Base-by-base conservation (phyloP, 2,888 invertebrate species). In the Antheraea assamensis region DNA sequence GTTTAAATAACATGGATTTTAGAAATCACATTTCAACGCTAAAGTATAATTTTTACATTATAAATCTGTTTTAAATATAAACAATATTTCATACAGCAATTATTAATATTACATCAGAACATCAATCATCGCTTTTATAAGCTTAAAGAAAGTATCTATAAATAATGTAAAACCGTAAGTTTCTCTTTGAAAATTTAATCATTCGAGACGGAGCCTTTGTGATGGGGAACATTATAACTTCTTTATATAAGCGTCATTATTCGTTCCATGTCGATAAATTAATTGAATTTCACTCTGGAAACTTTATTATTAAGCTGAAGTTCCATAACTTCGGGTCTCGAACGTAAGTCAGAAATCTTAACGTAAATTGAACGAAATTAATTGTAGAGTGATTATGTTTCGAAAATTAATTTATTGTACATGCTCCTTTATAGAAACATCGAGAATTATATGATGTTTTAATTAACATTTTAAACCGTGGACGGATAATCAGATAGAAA, bases 261-360 rank as follows among this genome's bases (percentile, higher is more conserved):
- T 86, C 84, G 83, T 82, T 81, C 82, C 78, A 82, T 85, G 82
- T 83, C 86, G 86, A 89, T 87, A 86, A 87, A 90, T 89, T 89
- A 88, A 90, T 90, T 86, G 85, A 90, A 90, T 87, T 88, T 82
- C 83, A 81, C 76, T 78, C 80, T 78, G 76, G 76, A 78, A 86
- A 88, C 82, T 89, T 89, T 83, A 83, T 85, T 85, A 87, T 85
- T 80, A 83, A 80, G 83, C 81, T 78, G 72, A 81, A 85, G 81
- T 86, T 85, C 81, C 80, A 82, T 81, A 83, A 83, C 82, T 81
- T 79, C 64, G 72, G 76, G 71, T 61, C 19, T 79, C 77, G 76
- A 77, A 78, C 77, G 75, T 74, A 80, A 85, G 80, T 82, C 81
- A 78, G 75, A 75, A 83, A 82, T 82, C 80, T 83, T 81, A n/a